Percentiles rank a stretch among this genome's conserved stretches.
These are phyloP conservation scores for Nomada fucata DNA, from an alignment of 2,888 invertebrate species.

Conservation along the genomic window DNA sequence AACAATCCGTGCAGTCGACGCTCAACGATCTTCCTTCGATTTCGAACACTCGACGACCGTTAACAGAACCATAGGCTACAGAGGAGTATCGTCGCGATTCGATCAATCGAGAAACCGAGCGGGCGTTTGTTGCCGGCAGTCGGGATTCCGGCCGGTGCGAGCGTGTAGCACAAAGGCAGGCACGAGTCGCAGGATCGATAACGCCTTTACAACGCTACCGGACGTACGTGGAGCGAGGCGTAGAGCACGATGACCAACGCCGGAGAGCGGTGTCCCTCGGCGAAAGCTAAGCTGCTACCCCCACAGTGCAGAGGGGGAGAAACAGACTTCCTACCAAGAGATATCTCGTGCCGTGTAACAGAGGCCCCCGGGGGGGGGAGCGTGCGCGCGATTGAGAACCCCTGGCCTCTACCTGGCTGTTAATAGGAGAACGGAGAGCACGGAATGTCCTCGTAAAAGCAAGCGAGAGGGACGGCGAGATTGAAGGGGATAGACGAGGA, in stretches of 20 bases:
- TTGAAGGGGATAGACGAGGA: slow-evolving; percentile 66
- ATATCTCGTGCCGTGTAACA: background rate
- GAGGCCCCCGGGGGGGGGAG: background rate
- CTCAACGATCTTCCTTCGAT: background rate
- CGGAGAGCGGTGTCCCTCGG: slow-evolving; percentile 11
- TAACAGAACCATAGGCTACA: background rate
- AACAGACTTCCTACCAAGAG: background rate
- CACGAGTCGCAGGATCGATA: slow-evolving; percentile 57
- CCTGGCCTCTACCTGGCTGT: slow-evolving; percentile 66
- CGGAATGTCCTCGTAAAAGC: slow-evolving; percentile 68
- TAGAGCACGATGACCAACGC: slow-evolving; percentile 44
- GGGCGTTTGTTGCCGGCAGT: background rate
- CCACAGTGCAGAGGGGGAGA: background rate
- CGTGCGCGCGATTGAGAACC: slow-evolving; percentile 49
- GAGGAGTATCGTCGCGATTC: background rate
- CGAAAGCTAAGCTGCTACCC: slow-evolving; percentile 16
- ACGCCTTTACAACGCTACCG: slow-evolving; percentile 53
- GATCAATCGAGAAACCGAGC: slow-evolving; percentile 31
- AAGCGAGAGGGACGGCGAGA: slow-evolving; percentile 58
- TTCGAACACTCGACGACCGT: background rate
- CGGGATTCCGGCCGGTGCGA: slow-evolving; percentile 13
- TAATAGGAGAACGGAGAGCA: slow-evolving; percentile 57
- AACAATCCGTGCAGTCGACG: too few relatives aligned
- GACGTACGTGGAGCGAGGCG: slow-evolving; percentile 32
- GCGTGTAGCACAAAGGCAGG: slow-evolving; percentile 41